Base-by-base conservation (phyloP, 2,888 invertebrate genomes). In the Drosophila flavopinicola region DNA sequence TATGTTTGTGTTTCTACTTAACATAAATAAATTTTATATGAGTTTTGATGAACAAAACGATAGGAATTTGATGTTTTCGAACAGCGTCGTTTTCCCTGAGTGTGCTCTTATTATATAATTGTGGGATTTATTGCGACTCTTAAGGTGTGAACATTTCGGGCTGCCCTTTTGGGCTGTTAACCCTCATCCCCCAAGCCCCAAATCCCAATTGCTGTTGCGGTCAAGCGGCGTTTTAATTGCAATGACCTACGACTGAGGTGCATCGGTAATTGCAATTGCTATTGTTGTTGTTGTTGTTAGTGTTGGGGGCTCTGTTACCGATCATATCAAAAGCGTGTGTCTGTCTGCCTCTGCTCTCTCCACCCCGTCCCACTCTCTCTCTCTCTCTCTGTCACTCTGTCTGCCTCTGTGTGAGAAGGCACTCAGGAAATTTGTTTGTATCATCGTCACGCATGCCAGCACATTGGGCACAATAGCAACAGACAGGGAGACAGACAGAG, bases 401-500 rank as follows among this genome's bases (percentile, higher is more conserved):
- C 25, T 15, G 32, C 6, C 15, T 20, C 41, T 60, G 49, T 63
- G 64, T 68, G 61, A 65, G 45, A 60, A 63, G 60, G 61, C 60
- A 80, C 80, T 78, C 85, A 84, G 84, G 84, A 78, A 80, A 83
- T 85, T 86, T 86, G 75, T 72, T 78, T 77, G 66, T 68, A 68
- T 70, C 87, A 70, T 74, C 82, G 78, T 87, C 88, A 88, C 87
- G 88, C 87, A 87, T 88, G 87, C 87, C 77, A 72, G 83, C 75
- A 66, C 87, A 88, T 86, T 79, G 67, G 74, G 87, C 82, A 87
- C 88, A 88, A 82, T 77, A 71, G 68, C 68, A 67, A 49, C 45
- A 54, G 37, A 39, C 23, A 58, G 20, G 25, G 13, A 39, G n/a
- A 25, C 25, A 41, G 27, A 1, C 32, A 27, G 37, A 38, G 49